phyloP scores from a whole-genome alignment of 2,888 invertebrate species.

The Dexiosoma caninum region DNA sequence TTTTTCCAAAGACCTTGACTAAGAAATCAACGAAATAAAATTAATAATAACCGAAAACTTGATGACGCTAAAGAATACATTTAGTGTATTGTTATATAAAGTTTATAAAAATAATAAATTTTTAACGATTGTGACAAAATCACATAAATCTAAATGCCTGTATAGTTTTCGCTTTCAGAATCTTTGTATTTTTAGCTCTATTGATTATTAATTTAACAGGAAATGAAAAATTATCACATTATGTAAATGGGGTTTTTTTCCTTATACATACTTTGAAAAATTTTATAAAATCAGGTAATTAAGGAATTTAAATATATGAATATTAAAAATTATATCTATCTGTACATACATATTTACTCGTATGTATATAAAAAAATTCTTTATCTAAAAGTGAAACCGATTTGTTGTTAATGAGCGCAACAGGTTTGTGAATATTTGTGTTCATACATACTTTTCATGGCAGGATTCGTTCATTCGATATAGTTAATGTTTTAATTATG shows the following conservation, averaged over 20 bases:
- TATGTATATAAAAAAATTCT: slow-evolving; percentile 9
- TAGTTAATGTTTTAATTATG: not conserved
- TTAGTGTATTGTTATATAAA: slow-evolving; percentile 44
- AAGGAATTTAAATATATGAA: slow-evolving; percentile 45
- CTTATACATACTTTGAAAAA: not conserved
- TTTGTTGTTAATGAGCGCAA: not conserved
- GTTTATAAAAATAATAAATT: slow-evolving; percentile 56
- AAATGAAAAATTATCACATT: slow-evolving; percentile 53
- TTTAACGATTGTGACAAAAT: slow-evolving; percentile 59
- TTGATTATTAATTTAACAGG: slow-evolving; percentile 60
- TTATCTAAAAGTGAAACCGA: slow-evolving; percentile 49
- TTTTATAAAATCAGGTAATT: slow-evolving; percentile 44
- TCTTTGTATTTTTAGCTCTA: slow-evolving; percentile 31
- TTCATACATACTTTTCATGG: not conserved
- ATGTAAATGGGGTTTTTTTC: slow-evolving; percentile 35
- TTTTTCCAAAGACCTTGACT: slow-evolving; percentile 56
- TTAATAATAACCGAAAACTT: slow-evolving; percentile 38
- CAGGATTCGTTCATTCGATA: not conserved
- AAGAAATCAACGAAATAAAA: slow-evolving; percentile 12
- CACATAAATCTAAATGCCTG: not conserved
- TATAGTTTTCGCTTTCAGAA: slow-evolving; percentile 59
- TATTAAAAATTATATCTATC: slow-evolving; percentile 18
- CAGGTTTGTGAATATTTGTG: slow-evolving; percentile 5
- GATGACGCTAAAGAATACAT: slow-evolving; percentile 52
- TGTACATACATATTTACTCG: too few species aligned